Evolutionary conservation across 2,888 invertebrate species (phyloP).

Genomic region (Drosophila limbata): DNA sequence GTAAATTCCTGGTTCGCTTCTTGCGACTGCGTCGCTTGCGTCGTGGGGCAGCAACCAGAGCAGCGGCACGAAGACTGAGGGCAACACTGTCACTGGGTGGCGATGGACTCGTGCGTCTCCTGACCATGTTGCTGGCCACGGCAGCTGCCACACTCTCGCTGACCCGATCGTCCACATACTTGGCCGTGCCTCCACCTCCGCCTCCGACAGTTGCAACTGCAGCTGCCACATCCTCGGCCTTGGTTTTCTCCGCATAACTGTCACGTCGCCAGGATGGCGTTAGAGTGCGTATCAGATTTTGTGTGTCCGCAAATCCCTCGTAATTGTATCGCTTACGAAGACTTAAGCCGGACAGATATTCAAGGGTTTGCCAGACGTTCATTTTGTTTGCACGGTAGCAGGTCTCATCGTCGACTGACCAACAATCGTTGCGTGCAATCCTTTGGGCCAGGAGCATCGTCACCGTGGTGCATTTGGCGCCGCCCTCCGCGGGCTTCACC

Average conservation of each 20-base stretch:
- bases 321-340: conserved; percentile 82
- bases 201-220: conserved; percentile 1
- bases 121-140: conserved; percentile 31
- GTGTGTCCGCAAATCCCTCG: conserved; percentile 82
- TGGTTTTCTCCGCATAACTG: conserved; percentile 79
- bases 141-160: conserved; percentile 32
- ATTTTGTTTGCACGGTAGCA: conserved; percentile 82
- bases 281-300: conserved; percentile 76
- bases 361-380: conserved; percentile 85
- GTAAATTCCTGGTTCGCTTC: conserved; percentile 17
- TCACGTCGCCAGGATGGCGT: conserved; percentile 81
- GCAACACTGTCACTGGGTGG: conserved; percentile 52
- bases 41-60: conserved; percentile 5
- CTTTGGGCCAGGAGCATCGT: conserved; percentile 83
- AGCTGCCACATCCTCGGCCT: conserved; percentile 48
- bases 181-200: conserved; percentile 24
- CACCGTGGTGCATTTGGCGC: conserved; percentile 75
- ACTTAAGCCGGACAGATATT: conserved; percentile 80
- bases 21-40: conserved; percentile 39
- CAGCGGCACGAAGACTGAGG: conserved; percentile 5
- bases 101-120: conserved; percentile 34
- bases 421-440: conserved; percentile 80
- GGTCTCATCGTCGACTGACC: conserved; percentile 83
- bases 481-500: conserved; percentile 44
- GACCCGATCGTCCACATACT: conserved; percentile 48